Base-by-base conservation (phyloP, 2,888 invertebrate genomes). In the Xylocampa areola region DNA sequence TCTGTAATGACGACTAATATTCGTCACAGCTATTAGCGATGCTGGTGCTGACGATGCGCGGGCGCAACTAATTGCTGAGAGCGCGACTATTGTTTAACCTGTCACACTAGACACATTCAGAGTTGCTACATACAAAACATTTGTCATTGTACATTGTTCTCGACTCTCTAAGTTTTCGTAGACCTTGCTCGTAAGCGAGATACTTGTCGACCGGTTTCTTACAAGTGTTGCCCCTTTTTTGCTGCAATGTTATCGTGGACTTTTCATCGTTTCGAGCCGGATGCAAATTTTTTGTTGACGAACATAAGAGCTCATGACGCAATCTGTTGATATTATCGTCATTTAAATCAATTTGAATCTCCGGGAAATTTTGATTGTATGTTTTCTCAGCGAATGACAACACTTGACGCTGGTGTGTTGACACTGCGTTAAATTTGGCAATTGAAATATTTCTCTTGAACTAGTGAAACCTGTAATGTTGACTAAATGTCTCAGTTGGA, bases 271-370 rank as follows among this genome's bases (percentile, higher is more conserved):
- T 68, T 76, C 59, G 77, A 92, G 86, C 91, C 92, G 92, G 92
- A 92, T 91, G 82, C 85, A 78, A 65, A 83, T 87, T 90, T 89
- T 88, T 87, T 82, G 82, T 76, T 81, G 81, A 79, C 79, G 79
- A 79, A 61, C 65, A 76, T 77, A 69, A 73, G 72, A 68, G 54
- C 43, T 73, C 74, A 77, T 92, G 91, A 91, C 89, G 92, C 74
- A 87, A 92, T 72, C 77, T 64, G 81, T 87, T 86, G 83, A 82
- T 87, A 81, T 78, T 85, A 84, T 78, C 77, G 74, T 73, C 74
- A 83, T 82, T 80, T 78, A 79, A 82, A 82, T 81, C 69, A 75
- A 68, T 70, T 76, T 76, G 67, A 76, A 79, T 75, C 59, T 58
- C 49, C 55, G 58, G 68, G 65, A 78, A 77, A 73, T 75, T 77